Base-by-base conservation (phyloP, 2,113 vertebrate genomes). In the Eulacestoma nigropectus region DNA sequence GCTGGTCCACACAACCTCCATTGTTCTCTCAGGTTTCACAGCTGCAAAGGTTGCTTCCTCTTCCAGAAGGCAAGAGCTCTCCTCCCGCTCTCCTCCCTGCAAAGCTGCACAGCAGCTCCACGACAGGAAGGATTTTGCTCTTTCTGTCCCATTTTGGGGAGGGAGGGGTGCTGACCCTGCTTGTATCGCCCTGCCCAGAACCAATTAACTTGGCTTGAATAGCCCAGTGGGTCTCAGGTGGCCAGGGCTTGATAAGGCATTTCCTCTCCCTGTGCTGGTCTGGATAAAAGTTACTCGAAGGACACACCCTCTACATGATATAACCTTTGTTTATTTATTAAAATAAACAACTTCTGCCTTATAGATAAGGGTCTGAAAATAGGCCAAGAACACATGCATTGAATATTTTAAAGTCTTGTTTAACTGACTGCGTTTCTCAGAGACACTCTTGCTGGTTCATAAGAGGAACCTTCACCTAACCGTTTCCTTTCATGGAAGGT, bases 11-110 rank as follows among this genome's bases (percentile, higher is more conserved):
- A 91, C 84, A 87, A 62, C 53, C 74, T 73, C 87, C 91, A 95
- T 95, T 96, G 94, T 94, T 95, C 62, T 96, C 93, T 97, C 93
- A 79, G 70, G 89, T 97, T 97, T 96, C 95, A 96, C 89, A 97
- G 95, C 96, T 95, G 93, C 86, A 81, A 87, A 92, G 90, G 89
- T 92, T 95, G 69, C 87, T 95, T 91, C 81, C 87, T 82, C 64
- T 87, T 89, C 69, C 87, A 95, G 60, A 75, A 84, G 56, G 80
- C 41, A 77, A 63, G n/a, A 90, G 56, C 69, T 81, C 35, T 65
- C 19, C 53, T 57, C 33, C 55, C 3, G 10, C 55, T 47, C 42
- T 84, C 39, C 33, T 77, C 30, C 39, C 83, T 75, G 69, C 47
- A 92, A 74, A 86, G 67, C 83, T 63, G 73, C 91, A 75, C 41